A percentile compares a stretch with the other conserved stretches of the same genome.
Evolutionary conservation across 2,888 invertebrate genomes (phyloP).

Genomic region (Drosophila aldrichi): DNA sequence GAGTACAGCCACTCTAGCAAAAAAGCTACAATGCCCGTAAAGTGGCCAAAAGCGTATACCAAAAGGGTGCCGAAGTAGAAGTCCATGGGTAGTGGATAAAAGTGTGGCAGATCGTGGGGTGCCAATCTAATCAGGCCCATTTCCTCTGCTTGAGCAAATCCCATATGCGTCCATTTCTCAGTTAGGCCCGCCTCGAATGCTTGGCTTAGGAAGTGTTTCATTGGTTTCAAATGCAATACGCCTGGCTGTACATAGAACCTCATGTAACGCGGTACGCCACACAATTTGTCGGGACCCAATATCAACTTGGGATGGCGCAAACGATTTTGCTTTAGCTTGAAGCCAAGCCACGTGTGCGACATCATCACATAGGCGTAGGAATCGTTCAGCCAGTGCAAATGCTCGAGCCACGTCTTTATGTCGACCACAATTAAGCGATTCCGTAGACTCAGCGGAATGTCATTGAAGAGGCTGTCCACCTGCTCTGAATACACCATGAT

Average conservation of each 20-base stretch:
- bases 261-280: slow-evolving; percentile 20
- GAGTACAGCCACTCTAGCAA: background rate
- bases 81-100: background rate
- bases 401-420: background rate
- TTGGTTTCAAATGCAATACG: accelerated
- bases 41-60: background rate
- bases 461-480: background rate
- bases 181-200: slow-evolving; percentile 9
- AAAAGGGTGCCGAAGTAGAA: background rate
- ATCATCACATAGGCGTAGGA: slow-evolving; percentile 30
- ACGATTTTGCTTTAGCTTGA: slow-evolving; percentile 25
- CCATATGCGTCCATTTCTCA: slow-evolving; percentile 18
- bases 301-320: slow-evolving; percentile 22
- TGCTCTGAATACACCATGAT: slow-evolving; percentile 20
- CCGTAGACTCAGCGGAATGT: slow-evolving; percentile 13
- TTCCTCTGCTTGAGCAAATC: slow-evolving; percentile 11
- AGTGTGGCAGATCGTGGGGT: background rate
- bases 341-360: slow-evolving; percentile 3
- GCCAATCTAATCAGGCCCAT: background rate
- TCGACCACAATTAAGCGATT: slow-evolving; percentile 27
- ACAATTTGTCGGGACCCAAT: slow-evolving; percentile 6
- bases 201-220: slow-evolving; percentile 1
- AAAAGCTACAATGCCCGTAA: background rate
- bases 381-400: slow-evolving; percentile 24
- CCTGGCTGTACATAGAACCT: background rate